These are phyloP conservation scores for Drosophila kurseongensis DNA, from an alignment of 1,140 invertebrate species.

Conservation along the genomic window DNA sequence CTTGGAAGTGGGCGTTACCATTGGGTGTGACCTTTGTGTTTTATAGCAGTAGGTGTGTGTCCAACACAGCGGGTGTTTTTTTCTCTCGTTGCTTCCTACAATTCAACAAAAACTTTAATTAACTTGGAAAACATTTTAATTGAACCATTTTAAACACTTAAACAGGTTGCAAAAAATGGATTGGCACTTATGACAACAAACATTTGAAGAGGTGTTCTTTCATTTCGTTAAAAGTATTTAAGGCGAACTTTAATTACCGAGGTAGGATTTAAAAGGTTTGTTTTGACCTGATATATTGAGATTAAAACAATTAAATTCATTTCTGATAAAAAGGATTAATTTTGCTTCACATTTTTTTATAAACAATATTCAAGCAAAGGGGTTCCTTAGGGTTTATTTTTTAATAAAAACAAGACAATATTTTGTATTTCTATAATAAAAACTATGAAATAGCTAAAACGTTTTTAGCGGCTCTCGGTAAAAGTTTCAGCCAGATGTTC, in stretches of 20 bases:
- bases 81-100: neutral
- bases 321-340: no score
- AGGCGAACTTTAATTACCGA: neutral
- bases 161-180: conserved; percentile 5
- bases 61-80: conserved; percentile 7
- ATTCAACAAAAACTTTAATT: conserved; percentile 26
- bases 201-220: conserved; percentile 9
- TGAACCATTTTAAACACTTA: conserved; percentile 25
- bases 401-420: no score
- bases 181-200: conserved; percentile 5
- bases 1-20: conserved; percentile 31
- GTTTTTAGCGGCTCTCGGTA: neutral
- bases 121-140: conserved; percentile 28
- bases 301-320: no score
- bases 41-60: conserved; percentile 18
- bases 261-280: neutral
- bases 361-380: no score
- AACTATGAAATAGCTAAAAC: neutral
- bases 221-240: neutral
- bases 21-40: conserved; percentile 41
- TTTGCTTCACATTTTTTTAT: no score
- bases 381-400: no score
- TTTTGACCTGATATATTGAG: no score
- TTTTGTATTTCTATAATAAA: no score
- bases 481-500: conserved; percentile 14